These are phyloP conservation scores for Thamnophis sirtalis DNA, from an alignment of 2,113 vertebrate species.

Conservation along the genomic window DNA sequence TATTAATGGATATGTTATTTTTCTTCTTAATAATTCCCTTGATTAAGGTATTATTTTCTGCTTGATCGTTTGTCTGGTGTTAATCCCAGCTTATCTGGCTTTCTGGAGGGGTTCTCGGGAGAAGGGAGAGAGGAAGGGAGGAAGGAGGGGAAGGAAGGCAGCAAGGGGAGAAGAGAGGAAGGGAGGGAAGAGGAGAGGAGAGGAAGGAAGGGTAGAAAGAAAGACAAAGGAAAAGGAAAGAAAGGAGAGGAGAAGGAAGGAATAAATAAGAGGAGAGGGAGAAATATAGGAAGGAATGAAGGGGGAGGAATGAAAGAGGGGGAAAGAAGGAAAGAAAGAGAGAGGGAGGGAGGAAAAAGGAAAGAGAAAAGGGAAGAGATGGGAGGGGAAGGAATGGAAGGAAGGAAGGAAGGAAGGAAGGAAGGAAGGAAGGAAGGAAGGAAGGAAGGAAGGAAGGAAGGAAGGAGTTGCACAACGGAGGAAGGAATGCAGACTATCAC, in stretches of 20 bases:
- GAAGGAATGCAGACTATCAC: not conserved
- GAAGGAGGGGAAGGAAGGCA: not conserved
- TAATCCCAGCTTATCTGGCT: not conserved
- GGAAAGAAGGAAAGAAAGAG: too few species aligned
- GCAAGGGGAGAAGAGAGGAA: too few species aligned
- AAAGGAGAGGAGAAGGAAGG: too few species aligned
- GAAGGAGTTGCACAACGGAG: not conserved
- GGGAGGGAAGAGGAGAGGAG: too few species aligned
- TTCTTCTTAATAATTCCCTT: not conserved
- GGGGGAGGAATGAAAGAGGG: too few species aligned
- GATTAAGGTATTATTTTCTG: not conserved
- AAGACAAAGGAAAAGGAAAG: too few species aligned
- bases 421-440: too few species aligned
- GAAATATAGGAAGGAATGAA: too few species aligned
- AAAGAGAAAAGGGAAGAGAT: fast-evolving
- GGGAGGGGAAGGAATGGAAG: not conserved
- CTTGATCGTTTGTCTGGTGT: not conserved
- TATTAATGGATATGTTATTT: not conserved
- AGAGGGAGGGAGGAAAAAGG: too few species aligned
- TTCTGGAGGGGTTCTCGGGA: fast-evolving
- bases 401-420: not conserved
- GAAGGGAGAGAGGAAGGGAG: too few species aligned
- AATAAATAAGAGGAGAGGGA: too few species aligned
- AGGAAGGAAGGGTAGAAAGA: too few species aligned
- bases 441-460: not conserved